A percentile compares a stretch with the other conserved stretches of the same genome.
These are phyloP conservation scores for Poliocrania exsul DNA, from an alignment of 2,797 vertebrate genomes.

Conservation along the genomic window DNA sequence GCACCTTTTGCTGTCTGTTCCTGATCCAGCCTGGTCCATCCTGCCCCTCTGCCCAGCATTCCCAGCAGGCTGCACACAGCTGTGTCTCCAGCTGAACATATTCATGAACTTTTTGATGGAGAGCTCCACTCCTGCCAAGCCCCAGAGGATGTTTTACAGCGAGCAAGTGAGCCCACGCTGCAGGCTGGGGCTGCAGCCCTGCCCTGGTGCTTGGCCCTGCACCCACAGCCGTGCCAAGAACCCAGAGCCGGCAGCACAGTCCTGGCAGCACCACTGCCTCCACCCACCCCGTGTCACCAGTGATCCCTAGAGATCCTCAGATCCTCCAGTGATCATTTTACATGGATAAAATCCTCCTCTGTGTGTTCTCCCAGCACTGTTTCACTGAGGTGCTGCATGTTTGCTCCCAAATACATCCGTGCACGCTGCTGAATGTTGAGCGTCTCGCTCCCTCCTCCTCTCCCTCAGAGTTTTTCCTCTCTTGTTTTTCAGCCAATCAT, in stretches of 20 bases:
- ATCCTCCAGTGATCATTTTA: not conserved
- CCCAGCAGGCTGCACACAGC: not conserved
- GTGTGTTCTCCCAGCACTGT: not conserved
- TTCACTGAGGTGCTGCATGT: rapidly evolving
- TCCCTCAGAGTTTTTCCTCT: not conserved
- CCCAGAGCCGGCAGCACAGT: not conserved
- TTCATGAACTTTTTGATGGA: not conserved
- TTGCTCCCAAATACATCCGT: not conserved
- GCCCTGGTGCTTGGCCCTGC: not conserved
- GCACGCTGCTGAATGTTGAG: not conserved
- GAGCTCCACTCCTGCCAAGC: not conserved
- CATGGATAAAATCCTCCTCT: not conserved
- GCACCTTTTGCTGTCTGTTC: not conserved
- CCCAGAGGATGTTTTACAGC: not conserved
- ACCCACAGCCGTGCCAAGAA: not conserved
- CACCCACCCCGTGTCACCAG: not conserved
- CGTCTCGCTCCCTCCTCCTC: not conserved
- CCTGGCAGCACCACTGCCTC: not conserved
- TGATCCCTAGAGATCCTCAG: not conserved
- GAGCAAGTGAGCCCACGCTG: not conserved
- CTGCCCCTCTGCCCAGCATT: not conserved
- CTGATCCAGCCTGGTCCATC: not conserved
- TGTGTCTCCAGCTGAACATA: not conserved
- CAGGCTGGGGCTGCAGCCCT: not conserved
- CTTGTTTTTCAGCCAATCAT: not conserved